phyloP scores from a whole-genome alignment of 92 coral and sea anemone species.

The Epizoanthus stellaris region DNA sequence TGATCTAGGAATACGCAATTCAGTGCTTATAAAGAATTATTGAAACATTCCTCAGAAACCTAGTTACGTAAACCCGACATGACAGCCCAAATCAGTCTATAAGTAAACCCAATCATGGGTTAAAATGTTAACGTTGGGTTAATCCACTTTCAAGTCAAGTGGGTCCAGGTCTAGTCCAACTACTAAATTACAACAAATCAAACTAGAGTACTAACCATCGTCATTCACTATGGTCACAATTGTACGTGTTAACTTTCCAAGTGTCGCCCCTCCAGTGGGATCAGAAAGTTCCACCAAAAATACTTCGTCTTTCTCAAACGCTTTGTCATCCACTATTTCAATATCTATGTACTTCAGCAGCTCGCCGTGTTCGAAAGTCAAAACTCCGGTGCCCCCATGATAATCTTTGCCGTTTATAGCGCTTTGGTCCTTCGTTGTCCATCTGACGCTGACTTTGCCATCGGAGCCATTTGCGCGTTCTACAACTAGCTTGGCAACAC shows the following conservation, averaged over 20 bases:
- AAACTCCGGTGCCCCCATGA: constrained; percentile 81
- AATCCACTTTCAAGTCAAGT: too few relatives aligned
- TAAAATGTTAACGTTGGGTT: too few relatives aligned
- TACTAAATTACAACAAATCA: not conserved
- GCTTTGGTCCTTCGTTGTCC: constrained; percentile 87
- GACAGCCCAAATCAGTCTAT: too few relatives aligned
- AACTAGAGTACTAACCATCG: constrained; percentile 73
- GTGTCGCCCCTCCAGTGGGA: constrained; percentile 86
- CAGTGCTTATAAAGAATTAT: too few relatives aligned
- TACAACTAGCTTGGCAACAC: constrained; percentile 74
- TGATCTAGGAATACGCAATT: too few relatives aligned
- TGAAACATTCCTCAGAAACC: too few relatives aligned
- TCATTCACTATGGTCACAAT: constrained; percentile 91
- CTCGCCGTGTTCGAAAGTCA: constrained; percentile 92
- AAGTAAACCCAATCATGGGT: too few relatives aligned
- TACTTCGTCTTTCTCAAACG: constrained; percentile 93
- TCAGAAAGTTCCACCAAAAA: constrained; percentile 78
- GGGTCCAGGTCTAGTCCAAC: too few relatives aligned
- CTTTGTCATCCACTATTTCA: constrained; percentile 91
- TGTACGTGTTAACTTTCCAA: constrained; percentile 84
- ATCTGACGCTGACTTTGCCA: constrained; percentile 83
- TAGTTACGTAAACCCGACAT: too few relatives aligned
- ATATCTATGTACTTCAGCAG: constrained; percentile 80
- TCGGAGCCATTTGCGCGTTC: constrained; percentile 93
- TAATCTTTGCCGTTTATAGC: constrained; percentile 92